Percentiles rank a stretch among this genome's conserved stretches.
phyloP scores from a whole-genome alignment of 2,888 invertebrate genomes.

The Dione vanillae region DNA sequence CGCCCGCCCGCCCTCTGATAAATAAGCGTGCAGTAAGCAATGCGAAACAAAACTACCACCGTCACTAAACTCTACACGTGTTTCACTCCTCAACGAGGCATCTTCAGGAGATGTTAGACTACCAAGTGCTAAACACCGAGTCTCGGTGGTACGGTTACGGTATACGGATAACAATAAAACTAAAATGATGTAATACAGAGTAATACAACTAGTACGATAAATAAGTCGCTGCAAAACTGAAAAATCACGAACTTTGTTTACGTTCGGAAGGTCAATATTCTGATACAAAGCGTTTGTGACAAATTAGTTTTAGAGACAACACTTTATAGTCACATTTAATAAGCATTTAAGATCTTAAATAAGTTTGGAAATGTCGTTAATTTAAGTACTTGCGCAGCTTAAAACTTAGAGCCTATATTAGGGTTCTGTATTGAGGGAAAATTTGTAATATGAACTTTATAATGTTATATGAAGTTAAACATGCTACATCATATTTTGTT shows the following conservation, averaged over 20 bases:
- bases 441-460: no score
- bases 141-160: no score
- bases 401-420: background rate
- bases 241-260: background rate
- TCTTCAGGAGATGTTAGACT: no score
- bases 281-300: constrained; percentile 12
- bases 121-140: no score
- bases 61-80: no score
- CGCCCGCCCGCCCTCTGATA: no score
- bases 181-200: background rate
- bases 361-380: constrained; percentile 4
- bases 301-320: constrained; percentile 3
- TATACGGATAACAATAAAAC: background rate
- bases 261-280: constrained; percentile 8
- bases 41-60: no score
- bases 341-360: background rate
- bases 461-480: no score
- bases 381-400: background rate
- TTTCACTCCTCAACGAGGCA: no score
- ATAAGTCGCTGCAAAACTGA: background rate
- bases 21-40: no score
- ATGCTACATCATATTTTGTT: no score
- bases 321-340: constrained; percentile 13
- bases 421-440: no score
- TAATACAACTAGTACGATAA: background rate